phyloP scores from a whole-genome alignment of 2,888 invertebrate species.

The Baccha elongata region DNA sequence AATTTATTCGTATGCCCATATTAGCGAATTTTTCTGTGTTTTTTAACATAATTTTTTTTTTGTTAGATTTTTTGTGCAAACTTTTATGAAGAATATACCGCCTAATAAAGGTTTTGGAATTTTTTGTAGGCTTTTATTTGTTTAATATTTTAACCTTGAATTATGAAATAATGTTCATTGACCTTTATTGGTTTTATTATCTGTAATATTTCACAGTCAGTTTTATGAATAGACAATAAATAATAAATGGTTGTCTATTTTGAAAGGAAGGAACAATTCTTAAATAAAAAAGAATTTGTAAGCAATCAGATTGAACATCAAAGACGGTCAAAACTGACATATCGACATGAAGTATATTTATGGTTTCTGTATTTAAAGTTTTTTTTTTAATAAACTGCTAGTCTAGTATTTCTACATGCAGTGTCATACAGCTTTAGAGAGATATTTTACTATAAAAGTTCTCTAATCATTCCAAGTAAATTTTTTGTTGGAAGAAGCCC shows the following conservation, averaged over 20 bases:
- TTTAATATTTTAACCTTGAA: slow-evolving; percentile 50
- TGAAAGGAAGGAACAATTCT: neutral
- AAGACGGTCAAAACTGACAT: neutral
- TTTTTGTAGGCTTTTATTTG: neutral
- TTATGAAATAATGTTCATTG: slow-evolving; percentile 57
- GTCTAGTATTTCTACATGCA: too few species aligned
- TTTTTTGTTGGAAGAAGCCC: too few species aligned
- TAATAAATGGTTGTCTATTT: neutral
- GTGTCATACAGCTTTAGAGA: too few species aligned
- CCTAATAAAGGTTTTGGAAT: neutral
- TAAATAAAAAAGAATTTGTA: neutral
- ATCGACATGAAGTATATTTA: neutral
- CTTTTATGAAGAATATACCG: slow-evolving; percentile 29
- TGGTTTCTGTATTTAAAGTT: too few species aligned
- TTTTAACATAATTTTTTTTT: neutral
- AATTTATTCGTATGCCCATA: slow-evolving; percentile 39
- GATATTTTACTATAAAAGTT: too few species aligned
- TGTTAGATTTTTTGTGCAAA: slow-evolving; percentile 4
- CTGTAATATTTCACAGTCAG: slow-evolving; percentile 19
- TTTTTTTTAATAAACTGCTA: too few species aligned
- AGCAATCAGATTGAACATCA: slow-evolving; percentile 20
- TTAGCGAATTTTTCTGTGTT: slow-evolving; percentile 11
- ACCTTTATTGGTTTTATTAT: slow-evolving; percentile 9
- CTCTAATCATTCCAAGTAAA: too few species aligned
- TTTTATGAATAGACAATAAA: neutral